Conservation (phyloP, 2,113 vertebrate species). For the Propithecus coquereli region DNA sequence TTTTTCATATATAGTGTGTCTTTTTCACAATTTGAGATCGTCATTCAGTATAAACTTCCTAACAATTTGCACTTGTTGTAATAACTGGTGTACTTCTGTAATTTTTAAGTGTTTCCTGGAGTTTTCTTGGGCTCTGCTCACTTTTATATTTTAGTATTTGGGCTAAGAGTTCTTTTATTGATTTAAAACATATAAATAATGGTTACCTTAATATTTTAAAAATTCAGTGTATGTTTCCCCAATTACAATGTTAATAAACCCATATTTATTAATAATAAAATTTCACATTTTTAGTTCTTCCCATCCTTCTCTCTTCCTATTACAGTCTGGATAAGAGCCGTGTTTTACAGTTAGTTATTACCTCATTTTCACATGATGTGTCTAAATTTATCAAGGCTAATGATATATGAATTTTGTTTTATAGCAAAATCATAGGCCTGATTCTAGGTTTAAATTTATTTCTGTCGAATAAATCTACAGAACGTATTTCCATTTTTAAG, state of each 20-base stretch:
- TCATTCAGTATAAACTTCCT: neutral
- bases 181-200: neutral
- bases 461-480: neutral
- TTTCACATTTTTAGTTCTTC: neutral
- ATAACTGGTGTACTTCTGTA: neutral
- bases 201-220: neutral
- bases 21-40: neutral
- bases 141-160: conserved; percentile 33
- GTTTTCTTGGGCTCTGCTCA: neutral
- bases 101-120: neutral
- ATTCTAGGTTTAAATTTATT: neutral
- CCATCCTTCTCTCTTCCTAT: neutral
- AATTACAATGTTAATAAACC: neutral
- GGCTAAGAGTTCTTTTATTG: neutral
- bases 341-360: neutral
- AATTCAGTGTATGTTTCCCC: neutral
- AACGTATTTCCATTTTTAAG: neutral
- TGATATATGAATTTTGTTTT: neutral
- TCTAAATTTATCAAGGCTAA: neutral
- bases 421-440: neutral
- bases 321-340: neutral
- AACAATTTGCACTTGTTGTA: neutral
- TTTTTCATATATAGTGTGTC: neutral
- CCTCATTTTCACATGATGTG: neutral
- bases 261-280: neutral